phyloP scores from a whole-genome alignment of 2,113 vertebrate species.

The Cercopithecus mona region DNA sequence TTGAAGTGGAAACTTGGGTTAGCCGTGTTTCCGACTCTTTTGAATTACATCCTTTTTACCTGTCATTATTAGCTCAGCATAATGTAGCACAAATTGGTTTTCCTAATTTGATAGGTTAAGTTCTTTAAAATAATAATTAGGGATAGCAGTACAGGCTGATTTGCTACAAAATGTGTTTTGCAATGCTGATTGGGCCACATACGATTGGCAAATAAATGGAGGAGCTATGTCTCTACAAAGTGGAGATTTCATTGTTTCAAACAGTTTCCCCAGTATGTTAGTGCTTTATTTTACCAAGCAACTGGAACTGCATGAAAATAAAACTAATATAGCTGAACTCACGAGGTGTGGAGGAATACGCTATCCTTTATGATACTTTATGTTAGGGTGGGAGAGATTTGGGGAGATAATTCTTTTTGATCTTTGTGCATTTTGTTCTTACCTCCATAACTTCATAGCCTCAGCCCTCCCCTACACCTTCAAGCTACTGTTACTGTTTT shows the following conservation, averaged over 20 bases:
- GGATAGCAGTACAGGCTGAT: not conserved
- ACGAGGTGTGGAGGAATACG: not conserved
- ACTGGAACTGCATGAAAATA: not conserved
- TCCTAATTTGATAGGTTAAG: not conserved
- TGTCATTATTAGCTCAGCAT: not conserved
- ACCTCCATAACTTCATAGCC: not conserved
- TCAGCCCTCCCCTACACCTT: not conserved
- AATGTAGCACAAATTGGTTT: not conserved
- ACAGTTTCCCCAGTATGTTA: not conserved
- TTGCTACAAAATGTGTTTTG: not conserved
- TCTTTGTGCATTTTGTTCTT: not conserved
- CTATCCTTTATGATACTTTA: not conserved
- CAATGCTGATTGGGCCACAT: not conserved
- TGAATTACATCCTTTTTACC: not conserved
- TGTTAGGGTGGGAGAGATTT: not conserved
- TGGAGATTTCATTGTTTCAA: not conserved
- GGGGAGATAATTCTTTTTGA: not conserved
- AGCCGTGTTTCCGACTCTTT: not conserved
- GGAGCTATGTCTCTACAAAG: not conserved
- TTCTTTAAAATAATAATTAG: slow-evolving; percentile 21
- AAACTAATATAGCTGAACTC: not conserved
- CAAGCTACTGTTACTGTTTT: not conserved
- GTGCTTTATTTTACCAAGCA: not conserved
- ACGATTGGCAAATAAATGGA: not conserved
- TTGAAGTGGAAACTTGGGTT: rapidly evolving